These are phyloP conservation scores for Catostomus latipinnis DNA, from an alignment of 2,797 vertebrate species.

Conservation along the genomic window DNA sequence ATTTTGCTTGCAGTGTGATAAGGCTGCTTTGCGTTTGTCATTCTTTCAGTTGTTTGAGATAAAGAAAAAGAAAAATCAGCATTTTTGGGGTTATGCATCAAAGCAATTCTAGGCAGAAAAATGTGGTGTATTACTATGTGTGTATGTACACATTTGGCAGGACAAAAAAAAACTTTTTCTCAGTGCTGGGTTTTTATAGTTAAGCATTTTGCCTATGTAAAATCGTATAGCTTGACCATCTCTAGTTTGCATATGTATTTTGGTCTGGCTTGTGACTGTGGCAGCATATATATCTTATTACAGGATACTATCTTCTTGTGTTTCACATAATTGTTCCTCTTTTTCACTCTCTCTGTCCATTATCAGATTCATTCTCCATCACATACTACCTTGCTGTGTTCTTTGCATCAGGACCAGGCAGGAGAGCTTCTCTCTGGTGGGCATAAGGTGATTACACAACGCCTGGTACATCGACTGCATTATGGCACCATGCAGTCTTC, in stretches of 20 bases:
- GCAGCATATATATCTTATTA: not conserved
- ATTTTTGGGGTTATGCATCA: too few relatives aligned
- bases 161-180: too few relatives aligned
- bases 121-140: too few relatives aligned
- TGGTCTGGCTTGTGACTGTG: not conserved
- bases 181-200: too few relatives aligned
- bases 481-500: constrained; percentile 28
- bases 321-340: too few relatives aligned
- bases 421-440: constrained; percentile 24
- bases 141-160: too few relatives aligned
- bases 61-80: too few relatives aligned
- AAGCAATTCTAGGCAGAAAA: too few relatives aligned
- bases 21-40: too few relatives aligned
- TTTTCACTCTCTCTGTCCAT: not conserved
- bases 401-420: not conserved
- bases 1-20: too few relatives aligned
- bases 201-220: too few relatives aligned
- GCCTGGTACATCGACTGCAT: constrained; percentile 30
- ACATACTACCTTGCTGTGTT: constrained; percentile 21
- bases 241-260: not conserved
- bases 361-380: not conserved
- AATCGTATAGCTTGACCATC: not conserved
- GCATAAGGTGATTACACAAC: constrained; percentile 45
- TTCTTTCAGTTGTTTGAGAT: too few relatives aligned
- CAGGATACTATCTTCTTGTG: not conserved